Conservation (phyloP, 2,888 invertebrate species). For the Boloria selene region DNA sequence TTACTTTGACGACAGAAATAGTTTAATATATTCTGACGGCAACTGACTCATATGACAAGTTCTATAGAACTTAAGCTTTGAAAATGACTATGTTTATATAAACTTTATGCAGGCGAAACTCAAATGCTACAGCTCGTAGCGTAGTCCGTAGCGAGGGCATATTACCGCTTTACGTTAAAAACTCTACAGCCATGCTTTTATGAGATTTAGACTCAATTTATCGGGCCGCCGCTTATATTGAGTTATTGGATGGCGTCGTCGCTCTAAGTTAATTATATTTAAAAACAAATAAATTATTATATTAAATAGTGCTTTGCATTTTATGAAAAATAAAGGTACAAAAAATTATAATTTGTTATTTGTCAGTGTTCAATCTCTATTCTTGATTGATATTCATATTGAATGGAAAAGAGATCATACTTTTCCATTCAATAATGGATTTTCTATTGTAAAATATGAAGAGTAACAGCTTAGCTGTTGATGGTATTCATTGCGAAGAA, state of each 20-base stretch:
- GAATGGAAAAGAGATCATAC: no score
- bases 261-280: neutral
- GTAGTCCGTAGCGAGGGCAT: constrained; percentile 1
- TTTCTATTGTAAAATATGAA: no score
- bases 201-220: constrained; percentile 3
- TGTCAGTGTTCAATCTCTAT: no score
- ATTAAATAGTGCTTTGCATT: no score
- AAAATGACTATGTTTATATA: neutral
- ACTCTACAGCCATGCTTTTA: constrained; percentile 7
- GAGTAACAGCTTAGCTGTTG: no score
- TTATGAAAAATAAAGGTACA: no score
- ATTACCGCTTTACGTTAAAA: neutral
- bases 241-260: constrained; percentile 3
- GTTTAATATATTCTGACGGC: no score
- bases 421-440: no score
- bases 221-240: constrained; percentile 6
- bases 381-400: no score
- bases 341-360: no score
- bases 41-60: neutral
- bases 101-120: neutral
- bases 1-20: no score
- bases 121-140: constrained; percentile 5
- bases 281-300: neutral
- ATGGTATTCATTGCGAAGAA: no score
- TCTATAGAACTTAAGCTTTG: neutral